Evolutionary conservation across 2,888 invertebrate genomes (phyloP), one percentile per base, ranked within the genome.

Genomic region (Tipula confusa): DNA sequence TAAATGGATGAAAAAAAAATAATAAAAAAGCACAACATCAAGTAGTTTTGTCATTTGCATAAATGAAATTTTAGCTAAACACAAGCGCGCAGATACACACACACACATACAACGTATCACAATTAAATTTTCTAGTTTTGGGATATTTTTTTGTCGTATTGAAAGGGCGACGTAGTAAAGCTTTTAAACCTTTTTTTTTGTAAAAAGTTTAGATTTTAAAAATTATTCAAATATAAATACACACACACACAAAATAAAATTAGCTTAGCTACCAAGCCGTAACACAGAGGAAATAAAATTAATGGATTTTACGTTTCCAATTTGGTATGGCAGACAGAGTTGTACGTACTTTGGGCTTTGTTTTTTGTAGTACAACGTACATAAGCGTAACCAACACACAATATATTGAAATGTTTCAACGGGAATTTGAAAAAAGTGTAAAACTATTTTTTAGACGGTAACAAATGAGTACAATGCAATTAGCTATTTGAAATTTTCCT

Each of bases 21-120:
- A n/a, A n/a, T 24, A 64, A 64, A 64, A 64, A 64, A 64, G 64
- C 64, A 24, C 64, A 64, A 64, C 24, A 64, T 64, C 64, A 64
- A 64, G 64, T 64, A 64, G 64, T 64, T 64, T 64, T 9, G 64
- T 24, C 64, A 64, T 64, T 64, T 64, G 24, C 64, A 64, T 64
- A 64, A 64, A 64, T 64, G 64, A 5, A 64, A 24, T 64, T 64
- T 64, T 64, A 64, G 64, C 64, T 64, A 64, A 64, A 64, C 64
- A 64, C 24, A 64, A 43, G 24, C 9, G 24, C 64, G 13, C 38
- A 38, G 3, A 38, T 13, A 38, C 11, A 38, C 38, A 38, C 38
- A 38, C 38, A 38, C 13, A 38, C 38, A 9, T 13, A 9, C 9
- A 9, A 13, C 3, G 11, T 1, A 64, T 24, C 64, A 64, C 18